Evolutionary conservation across 2,797 vertebrate species (phyloP).

Genomic region (Odontamblyopus lacepedii): DNA sequence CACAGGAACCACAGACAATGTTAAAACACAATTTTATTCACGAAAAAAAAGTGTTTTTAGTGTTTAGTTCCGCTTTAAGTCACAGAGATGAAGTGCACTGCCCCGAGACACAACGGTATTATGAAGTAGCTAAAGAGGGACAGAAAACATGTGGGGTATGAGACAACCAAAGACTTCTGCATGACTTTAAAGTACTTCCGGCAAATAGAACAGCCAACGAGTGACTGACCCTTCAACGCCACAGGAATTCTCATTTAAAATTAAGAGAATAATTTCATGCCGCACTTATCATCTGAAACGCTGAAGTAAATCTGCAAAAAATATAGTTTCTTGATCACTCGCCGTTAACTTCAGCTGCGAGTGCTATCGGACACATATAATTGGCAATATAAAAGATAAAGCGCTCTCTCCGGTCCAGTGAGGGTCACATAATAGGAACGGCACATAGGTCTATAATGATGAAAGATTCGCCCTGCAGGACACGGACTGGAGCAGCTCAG

Average conservation of each 20-base stretch:
- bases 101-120: too few species aligned
- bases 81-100: too few species aligned
- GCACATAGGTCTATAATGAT: constrained; percentile 73
- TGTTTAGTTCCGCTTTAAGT: too few species aligned
- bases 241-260: background rate
- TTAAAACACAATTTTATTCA: too few species aligned
- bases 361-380: constrained; percentile 65
- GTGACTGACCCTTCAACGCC: background rate
- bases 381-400: constrained; percentile 74
- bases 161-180: too few species aligned
- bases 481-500: constrained; percentile 55
- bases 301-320: background rate
- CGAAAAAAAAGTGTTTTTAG: too few species aligned
- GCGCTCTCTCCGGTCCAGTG: constrained; percentile 55
- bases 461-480: constrained; percentile 69
- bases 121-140: too few species aligned
- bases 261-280: background rate
- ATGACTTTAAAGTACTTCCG: too few species aligned
- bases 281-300: background rate
- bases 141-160: too few species aligned
- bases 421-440: constrained; percentile 68
- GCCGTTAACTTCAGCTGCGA: constrained; percentile 60
- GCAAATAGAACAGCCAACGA: too few species aligned
- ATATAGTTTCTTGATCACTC: constrained; percentile 49
- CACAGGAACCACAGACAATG: too few species aligned